These are phyloP conservation scores for Pantherophis alleghaniensis DNA, from an alignment of 2,797 vertebrate species.

Conservation along the genomic window DNA sequence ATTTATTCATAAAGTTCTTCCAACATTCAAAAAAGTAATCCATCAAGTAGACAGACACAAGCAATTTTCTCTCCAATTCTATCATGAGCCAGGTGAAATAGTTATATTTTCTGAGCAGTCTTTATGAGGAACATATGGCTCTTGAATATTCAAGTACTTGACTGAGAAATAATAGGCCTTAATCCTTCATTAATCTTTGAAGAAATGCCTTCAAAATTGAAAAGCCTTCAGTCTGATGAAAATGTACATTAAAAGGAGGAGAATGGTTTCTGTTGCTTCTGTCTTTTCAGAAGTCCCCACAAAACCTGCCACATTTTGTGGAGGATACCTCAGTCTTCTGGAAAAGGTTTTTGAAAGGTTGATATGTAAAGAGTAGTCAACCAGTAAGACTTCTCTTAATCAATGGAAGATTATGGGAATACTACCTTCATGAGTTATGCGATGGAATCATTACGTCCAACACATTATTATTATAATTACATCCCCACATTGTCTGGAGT, in stretches of 20 bases:
- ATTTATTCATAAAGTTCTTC: conserved; percentile 14
- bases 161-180: not conserved
- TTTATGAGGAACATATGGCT: not conserved
- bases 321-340: not conserved
- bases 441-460: not conserved
- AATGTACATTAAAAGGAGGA: not conserved
- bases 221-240: not conserved
- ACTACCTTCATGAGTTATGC: not conserved
- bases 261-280: not conserved
- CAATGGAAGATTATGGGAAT: not conserved
- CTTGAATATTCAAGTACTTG: not conserved
- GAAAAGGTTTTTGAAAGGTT: not conserved
- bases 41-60: not conserved
- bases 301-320: not conserved
- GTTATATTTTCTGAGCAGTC: not conserved
- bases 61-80: not conserved
- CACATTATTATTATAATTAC: too few relatives aligned
- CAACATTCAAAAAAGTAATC: not conserved
- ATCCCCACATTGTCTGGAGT: not conserved
- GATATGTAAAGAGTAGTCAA: not conserved
- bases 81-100: not conserved
- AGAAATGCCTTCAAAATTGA: not conserved
- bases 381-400: not conserved
- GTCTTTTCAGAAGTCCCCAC: not conserved
- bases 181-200: not conserved